These are phyloP conservation scores for Neotoma lepida DNA, from an alignment of 2,113 vertebrate species.

Conservation along the genomic window DNA sequence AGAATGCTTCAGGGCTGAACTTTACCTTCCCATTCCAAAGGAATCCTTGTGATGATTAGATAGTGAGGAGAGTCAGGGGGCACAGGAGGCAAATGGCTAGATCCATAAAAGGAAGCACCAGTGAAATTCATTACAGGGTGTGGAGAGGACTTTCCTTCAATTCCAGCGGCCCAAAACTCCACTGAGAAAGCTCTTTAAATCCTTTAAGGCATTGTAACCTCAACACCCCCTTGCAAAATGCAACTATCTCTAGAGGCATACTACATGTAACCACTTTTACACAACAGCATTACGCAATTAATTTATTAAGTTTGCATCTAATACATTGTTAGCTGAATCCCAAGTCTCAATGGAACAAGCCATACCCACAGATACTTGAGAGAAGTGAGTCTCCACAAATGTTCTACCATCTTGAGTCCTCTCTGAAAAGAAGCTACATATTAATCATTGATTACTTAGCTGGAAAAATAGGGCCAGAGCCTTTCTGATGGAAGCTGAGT, in stretches of 20 bases:
- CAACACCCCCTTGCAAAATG: background rate
- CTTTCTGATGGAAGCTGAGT: slow-evolving; percentile 2
- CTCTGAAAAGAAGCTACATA: background rate
- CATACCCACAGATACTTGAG: background rate
- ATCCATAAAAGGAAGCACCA: background rate
- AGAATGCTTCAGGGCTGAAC: slow-evolving; percentile 15
- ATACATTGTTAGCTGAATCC: slow-evolving; percentile 35
- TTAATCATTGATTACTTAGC: slow-evolving; percentile 27
- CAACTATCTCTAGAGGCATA: slow-evolving; percentile 18
- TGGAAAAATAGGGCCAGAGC: background rate
- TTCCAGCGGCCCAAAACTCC: background rate
- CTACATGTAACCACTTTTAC: slow-evolving; percentile 22
- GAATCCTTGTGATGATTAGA: slow-evolving; percentile 14
- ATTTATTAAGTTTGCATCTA: slow-evolving; percentile 56
- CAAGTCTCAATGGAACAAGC: background rate
- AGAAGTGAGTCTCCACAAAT: background rate
- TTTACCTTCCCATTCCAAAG: slow-evolving; percentile 43
- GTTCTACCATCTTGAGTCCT: background rate
- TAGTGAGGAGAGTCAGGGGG: background rate
- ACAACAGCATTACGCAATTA: slow-evolving; percentile 46
- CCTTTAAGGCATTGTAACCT: background rate
- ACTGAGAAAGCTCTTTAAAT: background rate
- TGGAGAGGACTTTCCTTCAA: background rate
- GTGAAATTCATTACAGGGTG: background rate
- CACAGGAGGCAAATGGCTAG: background rate